Percentiles rank a stretch among this genome's conserved stretches.
phyloP scores from a whole-genome alignment of 2,797 vertebrate species.

The Acipenser oxyrinchus region DNA sequence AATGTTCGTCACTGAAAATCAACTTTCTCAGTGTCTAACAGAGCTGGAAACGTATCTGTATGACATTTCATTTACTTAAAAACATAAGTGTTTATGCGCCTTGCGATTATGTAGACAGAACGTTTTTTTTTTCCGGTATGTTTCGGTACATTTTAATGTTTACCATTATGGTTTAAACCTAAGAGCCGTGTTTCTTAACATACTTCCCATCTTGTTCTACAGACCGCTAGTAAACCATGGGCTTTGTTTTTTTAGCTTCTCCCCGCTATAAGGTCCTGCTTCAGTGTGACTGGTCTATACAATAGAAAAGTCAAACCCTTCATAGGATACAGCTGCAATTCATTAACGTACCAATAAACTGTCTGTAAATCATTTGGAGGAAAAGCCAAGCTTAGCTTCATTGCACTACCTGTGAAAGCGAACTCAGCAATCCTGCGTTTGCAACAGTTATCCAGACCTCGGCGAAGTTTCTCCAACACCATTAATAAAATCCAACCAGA shows the following conservation, averaged over 20 bases:
- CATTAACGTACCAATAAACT: constrained; percentile 21
- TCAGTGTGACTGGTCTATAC: constrained; percentile 20
- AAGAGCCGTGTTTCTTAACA: no score
- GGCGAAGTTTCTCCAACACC: constrained; percentile 42
- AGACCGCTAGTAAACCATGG: no score
- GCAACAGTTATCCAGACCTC: constrained; percentile 26
- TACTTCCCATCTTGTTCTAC: no score
- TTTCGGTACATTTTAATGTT: no score
- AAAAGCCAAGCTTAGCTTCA: constrained; percentile 16
- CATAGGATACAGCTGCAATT: constrained; percentile 30
- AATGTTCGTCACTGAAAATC: no score
- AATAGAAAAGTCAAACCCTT: constrained; percentile 24
- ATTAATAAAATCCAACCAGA: constrained; percentile 49
- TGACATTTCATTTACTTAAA: no score
- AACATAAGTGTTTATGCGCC: no score
- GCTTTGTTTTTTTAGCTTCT: constrained; percentile 4
- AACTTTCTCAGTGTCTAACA: no score
- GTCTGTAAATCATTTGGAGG: constrained; percentile 33
- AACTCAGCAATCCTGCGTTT: constrained; percentile 27
- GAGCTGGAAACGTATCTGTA: no score
- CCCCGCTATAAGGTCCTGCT: background rate
- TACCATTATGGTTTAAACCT: no score
- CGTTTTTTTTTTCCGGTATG: no score
- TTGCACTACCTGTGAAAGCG: constrained; percentile 30
- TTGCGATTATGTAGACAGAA: no score